Base-by-base conservation (phyloP, 53 echinoderm and acorn worm species). In the Crossaster papposus region DNA sequence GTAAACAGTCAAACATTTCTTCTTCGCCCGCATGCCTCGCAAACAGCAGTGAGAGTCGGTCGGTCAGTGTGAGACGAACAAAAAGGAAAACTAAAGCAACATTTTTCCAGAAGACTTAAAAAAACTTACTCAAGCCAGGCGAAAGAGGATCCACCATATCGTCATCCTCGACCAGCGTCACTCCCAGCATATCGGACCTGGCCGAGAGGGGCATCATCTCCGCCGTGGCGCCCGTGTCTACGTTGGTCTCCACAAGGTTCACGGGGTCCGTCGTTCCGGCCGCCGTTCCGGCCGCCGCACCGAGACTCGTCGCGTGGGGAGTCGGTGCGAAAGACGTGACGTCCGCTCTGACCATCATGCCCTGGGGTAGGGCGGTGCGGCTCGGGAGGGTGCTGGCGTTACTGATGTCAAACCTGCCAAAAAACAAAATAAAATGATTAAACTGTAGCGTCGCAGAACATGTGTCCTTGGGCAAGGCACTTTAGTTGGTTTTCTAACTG, bases 151-250 rank as follows among this genome's bases (percentile, higher is more conserved):
- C 91, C 0, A 54, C 81, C 29, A 81, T 81, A 13, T 92, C 88
- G 34, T 85, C 87, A 13, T 89, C 85, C 50, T 81, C 62, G 31
- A 76, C 85, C 2, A 91, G 44, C 14, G 89, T 77, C 23, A 82
- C 83, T 3, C 90, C 82, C 3, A 84, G 78, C 31, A 38, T 32
- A 10, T 76, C 86, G 29, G 30, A 79, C 38, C 90, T 80, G 1
- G 82, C 70, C 38, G 36, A 79, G 51, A 63, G 78, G 36, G 80
- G 72, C 50, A 78, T 73, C 70, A 96, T 86, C 91, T 94, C 96
- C 11, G 96, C 91, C 37, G 94, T 97, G 13, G 97, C 94, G n/a
- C 97, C 97, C 11, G 97, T 97, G 84, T 97, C 97, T 0, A 97
- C 91, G 73, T 97, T 95, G 1, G 95, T 97, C 81, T 97, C 97